These are phyloP conservation scores for Scomber japonicus DNA, from an alignment of 2,113 vertebrate genomes.

Conservation along the genomic window DNA sequence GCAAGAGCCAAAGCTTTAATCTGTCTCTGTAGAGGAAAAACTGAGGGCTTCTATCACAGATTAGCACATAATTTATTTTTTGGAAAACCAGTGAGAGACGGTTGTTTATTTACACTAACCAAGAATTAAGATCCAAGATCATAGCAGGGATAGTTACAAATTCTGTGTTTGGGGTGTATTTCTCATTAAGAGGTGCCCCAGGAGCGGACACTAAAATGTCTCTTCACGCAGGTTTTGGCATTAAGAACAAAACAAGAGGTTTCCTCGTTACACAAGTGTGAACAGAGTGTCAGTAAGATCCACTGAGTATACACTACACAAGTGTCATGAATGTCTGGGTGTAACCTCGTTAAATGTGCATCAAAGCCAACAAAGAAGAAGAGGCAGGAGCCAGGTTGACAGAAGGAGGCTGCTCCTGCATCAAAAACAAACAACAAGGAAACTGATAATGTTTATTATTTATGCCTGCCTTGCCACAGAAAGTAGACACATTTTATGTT, in stretches of 20 bases:
- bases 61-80: constrained; percentile 26
- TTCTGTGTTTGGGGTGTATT: constrained; percentile 10
- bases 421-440: constrained; percentile 66
- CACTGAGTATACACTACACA: constrained; percentile 15
- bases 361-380: constrained; percentile 48
- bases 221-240: not conserved
- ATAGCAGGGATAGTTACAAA: not conserved
- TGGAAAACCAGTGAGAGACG: not conserved
- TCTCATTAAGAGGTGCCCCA: constrained; percentile 2
- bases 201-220: not conserved
- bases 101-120: constrained; percentile 7
- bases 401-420: constrained; percentile 59
- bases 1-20: constrained; percentile 31
- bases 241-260: constrained; percentile 15
- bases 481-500: constrained; percentile 33
- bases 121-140: not conserved
- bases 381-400: constrained; percentile 48
- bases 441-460: constrained; percentile 58
- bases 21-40: not conserved
- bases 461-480: constrained; percentile 14
- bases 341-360: constrained; percentile 66
- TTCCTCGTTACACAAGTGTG: constrained; percentile 14
- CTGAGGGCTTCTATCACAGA: not conserved
- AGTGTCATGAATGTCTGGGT: constrained; percentile 16
- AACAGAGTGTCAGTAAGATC: constrained; percentile 22